phyloP scores from a whole-genome alignment of 2,113 vertebrate genomes.

The Tretioscincus oriximinensis region DNA sequence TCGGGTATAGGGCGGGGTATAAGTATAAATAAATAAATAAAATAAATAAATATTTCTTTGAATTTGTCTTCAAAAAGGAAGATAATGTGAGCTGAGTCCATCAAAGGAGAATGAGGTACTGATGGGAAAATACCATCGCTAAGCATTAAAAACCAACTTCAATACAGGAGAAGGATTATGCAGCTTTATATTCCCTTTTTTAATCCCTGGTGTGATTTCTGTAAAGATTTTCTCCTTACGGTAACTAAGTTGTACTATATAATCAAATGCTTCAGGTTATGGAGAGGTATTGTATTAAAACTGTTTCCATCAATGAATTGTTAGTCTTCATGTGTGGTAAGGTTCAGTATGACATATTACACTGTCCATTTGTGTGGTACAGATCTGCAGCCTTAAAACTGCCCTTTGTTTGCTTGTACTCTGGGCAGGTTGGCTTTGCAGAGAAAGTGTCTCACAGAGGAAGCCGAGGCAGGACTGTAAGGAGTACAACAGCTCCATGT shows the following conservation, averaged over 20 bases:
- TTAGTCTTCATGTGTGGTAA: accelerated
- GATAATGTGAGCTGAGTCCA: neutral
- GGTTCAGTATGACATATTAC: neutral
- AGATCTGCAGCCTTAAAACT: slow-evolving; percentile 65
- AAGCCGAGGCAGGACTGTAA: slow-evolving; percentile 75
- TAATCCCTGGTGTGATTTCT: too few relatives aligned
- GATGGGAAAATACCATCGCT: neutral
- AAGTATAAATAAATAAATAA: too few relatives aligned
- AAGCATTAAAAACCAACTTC: neutral
- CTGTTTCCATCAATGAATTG: neutral
- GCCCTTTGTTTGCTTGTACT: slow-evolving; percentile 70
- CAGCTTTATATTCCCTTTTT: too few relatives aligned
- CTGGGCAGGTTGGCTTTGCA: slow-evolving; percentile 70
- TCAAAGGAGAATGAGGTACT: neutral
- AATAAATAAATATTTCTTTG: too few relatives aligned
- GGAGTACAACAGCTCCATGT: slow-evolving; percentile 60
- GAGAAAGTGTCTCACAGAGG: slow-evolving; percentile 70
- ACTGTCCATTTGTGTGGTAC: neutral
- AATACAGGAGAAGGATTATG: too few relatives aligned
- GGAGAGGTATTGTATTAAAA: neutral
- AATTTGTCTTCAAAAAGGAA: neutral
- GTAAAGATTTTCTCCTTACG: too few relatives aligned
- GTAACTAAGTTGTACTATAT: too few relatives aligned
- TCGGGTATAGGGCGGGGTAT: too few relatives aligned
- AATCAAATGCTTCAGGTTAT: neutral